Evolutionary conservation across 2,797 vertebrate species (phyloP), one percentile per base, ranked within the genome.

Genomic region (Mormyrops boulengeri): DNA sequence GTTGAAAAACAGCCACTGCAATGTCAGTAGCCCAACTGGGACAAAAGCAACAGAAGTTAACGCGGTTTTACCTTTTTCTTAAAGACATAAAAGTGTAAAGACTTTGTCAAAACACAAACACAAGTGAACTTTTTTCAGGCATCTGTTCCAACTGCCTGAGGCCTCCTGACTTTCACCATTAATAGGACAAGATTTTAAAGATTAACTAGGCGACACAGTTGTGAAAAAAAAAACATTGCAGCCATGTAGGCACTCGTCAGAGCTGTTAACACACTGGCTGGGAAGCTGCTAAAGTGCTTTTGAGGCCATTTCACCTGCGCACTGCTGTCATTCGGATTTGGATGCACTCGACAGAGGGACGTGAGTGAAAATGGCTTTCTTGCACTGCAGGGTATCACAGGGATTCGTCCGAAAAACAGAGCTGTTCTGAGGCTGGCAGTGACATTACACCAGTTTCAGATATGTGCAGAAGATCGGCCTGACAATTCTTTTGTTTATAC

Each of bases 181-280:
- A 47, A 41, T 17, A 82, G 41, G 41, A 47, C 77, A 26, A 66
- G 19, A 9, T 66, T 88, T 69, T 66, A 69, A 66, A 69, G 87
- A 88, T 88, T 62, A 9, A 53, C 41, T 66, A 50, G 19, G 44
- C 5, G 44, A 60, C 17, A 22, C 38, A 44, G 9, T 88, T 38
- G 14, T 88, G 87, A n/a, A 88, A 88, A 88, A 66, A 87, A 86
- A 86, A 66, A 66, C 44, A 69, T 69, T 41, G 87, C 57, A 0
- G 5, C 17, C 85, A 44, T 66, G 57, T 88, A 88, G 87, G 55
- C 19, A 41, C 41, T 62, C 38, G 53, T 87, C 52, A 57, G 34
- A n/a, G 30, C 85, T 87, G 85, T 60, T 87, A 57, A 87, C 34
- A 69, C n/a, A 12, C 87, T 49, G 87, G 8, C 87, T 88, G 86